Evolutionary conservation across 2,888 invertebrate species (phyloP), one percentile per base, ranked within the genome.

Genomic region (Nymphalis polychloros): DNA sequence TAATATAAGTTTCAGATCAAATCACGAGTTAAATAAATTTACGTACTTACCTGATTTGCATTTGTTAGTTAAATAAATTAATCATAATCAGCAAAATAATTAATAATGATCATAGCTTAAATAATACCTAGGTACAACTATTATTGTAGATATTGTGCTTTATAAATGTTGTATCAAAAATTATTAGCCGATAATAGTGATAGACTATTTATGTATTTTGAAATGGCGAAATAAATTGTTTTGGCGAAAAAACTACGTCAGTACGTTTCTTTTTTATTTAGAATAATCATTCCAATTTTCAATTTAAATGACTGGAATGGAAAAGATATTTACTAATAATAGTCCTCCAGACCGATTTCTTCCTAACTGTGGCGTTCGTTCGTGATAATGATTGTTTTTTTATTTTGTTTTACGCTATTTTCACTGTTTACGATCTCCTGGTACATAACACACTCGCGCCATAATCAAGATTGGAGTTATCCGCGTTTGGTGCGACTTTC

Each of bases 201-300:
- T 71, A 76, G 79, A 78, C 78, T 78, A 76, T 77, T 76, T 79
- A 78, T 74, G 75, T 71, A 75, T 74, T 77, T 76, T 76, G 72
- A 74, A 71, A 77, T 78, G 75, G 79, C 80, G 79, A 81, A 84
- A 79, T 82, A 78, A 81, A 76, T 74, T 79, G 78, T 82, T 79
- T 73, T 76, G 75, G 74, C 31, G 23, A 20, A 57, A 55, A 31
- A 23, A 49, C 63, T 71, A 62, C 49, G 8, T n/a, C 8, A 19
- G 19, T 49, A n/a, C 49, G 19, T n/a, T 49, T n/a, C 17, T 8
- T n/a, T 49, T 69, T 64, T 63, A 59, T 46, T 62, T 65, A 27
- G 3, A 27, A 27, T 66, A 8, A 48, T 63, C 1, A 8, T 35
- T 35, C 35, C 35, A 7, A 1, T 35, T 35, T 8, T 35, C 8